Evolutionary conservation across 2,113 vertebrate genomes (phyloP).

Genomic region (Galbula dea): DNA sequence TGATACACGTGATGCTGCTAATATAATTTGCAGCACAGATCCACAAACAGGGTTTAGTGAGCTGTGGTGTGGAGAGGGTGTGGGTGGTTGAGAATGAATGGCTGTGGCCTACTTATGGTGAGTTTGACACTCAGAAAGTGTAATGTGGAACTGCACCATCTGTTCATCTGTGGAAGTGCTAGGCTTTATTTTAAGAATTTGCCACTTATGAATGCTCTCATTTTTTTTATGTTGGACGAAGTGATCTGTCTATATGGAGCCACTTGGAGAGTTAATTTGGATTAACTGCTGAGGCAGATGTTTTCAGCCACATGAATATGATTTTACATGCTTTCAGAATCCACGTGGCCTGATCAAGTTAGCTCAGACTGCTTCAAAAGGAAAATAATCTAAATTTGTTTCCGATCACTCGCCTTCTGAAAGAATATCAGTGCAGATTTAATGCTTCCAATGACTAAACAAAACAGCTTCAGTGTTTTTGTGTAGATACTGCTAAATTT

Average conservation of each 20-base stretch:
- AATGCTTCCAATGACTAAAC: neutral
- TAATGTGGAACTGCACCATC: conserved; percentile 49
- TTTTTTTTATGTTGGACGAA: neutral
- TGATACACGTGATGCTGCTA: neutral
- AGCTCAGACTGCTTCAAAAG: neutral
- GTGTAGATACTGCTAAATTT: neutral
- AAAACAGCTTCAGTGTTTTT: neutral
- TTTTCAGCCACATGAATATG: neutral
- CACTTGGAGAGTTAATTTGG: neutral
- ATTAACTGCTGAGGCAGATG: conserved; percentile 16
- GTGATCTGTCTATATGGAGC: neutral
- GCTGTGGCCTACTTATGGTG: conserved; percentile 41
- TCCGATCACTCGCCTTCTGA: neutral
- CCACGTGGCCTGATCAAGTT: neutral
- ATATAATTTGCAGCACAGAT: neutral
- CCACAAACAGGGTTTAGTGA: neutral
- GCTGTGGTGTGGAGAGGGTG: neutral
- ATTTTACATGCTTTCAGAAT: neutral
- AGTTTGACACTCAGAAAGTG: neutral
- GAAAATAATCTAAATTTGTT: conserved; percentile 9
- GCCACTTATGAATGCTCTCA: neutral
- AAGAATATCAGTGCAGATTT: neutral
- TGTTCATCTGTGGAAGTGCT: conserved; percentile 23
- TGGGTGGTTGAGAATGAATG: conserved; percentile 46
- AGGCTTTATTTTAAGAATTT: conserved; percentile 46